Conservation (phyloP, 1,140 invertebrate species). For the Luehdorfia chinensis region DNA sequence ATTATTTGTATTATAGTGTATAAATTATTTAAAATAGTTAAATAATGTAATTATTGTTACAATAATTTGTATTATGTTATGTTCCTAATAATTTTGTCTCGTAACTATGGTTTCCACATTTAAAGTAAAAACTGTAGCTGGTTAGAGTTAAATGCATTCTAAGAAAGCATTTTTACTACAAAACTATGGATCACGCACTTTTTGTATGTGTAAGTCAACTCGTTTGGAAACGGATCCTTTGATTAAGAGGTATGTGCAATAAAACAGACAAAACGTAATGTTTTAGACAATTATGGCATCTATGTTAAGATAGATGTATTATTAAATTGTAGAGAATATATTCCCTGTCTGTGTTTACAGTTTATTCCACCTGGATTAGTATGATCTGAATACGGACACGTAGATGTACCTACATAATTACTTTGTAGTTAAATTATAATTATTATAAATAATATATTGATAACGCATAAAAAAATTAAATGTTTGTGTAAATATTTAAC, state of each 20-base stretch:
- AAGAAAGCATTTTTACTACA: constrained; percentile 33
- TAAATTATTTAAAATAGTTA: constrained; percentile 64
- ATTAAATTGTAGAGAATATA: constrained; percentile 57
- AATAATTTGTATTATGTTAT: constrained; percentile 45
- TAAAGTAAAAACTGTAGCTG: not conserved
- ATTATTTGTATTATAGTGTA: constrained; percentile 67
- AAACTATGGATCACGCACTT: too few relatives aligned
- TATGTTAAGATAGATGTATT: constrained; percentile 57
- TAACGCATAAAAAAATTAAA: constrained; percentile 72
- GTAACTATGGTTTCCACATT: constrained; percentile 46
- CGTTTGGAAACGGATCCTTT: constrained; percentile 26
- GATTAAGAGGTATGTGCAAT: constrained; percentile 69
- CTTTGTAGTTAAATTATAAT: constrained; percentile 70
- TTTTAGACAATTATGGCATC: constrained; percentile 46
- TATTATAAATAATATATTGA: constrained; percentile 75
- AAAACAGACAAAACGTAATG: constrained; percentile 50
- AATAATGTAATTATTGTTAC: constrained; percentile 68
- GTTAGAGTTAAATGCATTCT: constrained; percentile 33
- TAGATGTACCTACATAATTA: constrained; percentile 52
- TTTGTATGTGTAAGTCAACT: too few relatives aligned
- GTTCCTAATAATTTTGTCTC: constrained; percentile 69
- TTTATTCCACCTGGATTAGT: constrained; percentile 33
- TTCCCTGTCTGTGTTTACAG: constrained; percentile 48
- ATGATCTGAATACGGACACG: constrained; percentile 28
- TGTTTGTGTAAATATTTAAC: constrained; percentile 67